Base-by-base conservation (phyloP, 2,888 invertebrate species). In the Sinodicranocentrus sp. region DNA sequence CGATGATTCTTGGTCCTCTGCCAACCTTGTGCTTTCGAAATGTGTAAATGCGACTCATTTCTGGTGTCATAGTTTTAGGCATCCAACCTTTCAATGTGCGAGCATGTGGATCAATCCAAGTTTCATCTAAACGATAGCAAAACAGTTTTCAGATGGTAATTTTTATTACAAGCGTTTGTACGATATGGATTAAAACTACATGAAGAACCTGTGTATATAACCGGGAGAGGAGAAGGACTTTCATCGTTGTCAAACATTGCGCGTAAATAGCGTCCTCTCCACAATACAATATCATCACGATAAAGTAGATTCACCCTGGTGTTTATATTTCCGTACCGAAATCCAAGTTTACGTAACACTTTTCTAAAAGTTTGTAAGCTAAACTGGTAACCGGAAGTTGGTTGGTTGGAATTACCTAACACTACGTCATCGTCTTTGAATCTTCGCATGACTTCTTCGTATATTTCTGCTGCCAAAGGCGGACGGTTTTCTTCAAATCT, bases 1-100 rank as follows among this genome's bases (percentile, higher is more conserved):
- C 39, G 23, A 67, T 76, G n/a, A 76, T 10, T 5, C 65, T 15
- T 48, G 76, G 65, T 28, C 76, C 76, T 21, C 39, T 65, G 17
- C 28, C 26, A 5, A 33, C 15, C 33, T 76, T 76, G 39, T 65
- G 48, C 6, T 43, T 21, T 10, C 19, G 2, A 17, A 25, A 76
- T 0, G 21, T 33, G 23, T 65, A 76, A 10, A 28, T 5, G 15
- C 21, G n/a, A 0, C 76, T 23, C n/a, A 52, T 54, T 2, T 23
- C 1, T n/a, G n/a, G n/a, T n/a, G n/a, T n/a, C 28, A 26, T 15
- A 3, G 26, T 17, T 26, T 23, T 28, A 1, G 76, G 65, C 21
- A 76, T 39, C 76, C 76, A 76, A 2, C 10, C 76, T 39, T 76
- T 76, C 15, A 65, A 65, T 1, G 65, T 63, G 0, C 39, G 13